Conservation (phyloP, 2,113 vertebrate genomes). For the Phoenicopterus ruber region DNA sequence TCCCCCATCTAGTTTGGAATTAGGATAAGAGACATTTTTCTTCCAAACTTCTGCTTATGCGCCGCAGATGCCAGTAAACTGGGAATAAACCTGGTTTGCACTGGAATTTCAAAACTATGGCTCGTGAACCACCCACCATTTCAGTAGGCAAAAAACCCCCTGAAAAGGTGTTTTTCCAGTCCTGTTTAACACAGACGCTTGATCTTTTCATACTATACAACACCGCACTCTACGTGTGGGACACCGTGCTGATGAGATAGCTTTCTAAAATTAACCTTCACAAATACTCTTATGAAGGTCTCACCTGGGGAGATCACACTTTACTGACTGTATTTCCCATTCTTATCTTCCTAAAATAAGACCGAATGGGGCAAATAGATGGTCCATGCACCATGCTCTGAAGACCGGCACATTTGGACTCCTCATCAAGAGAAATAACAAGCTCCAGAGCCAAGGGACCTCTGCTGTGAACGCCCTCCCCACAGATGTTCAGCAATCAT, state of each 20-base stretch:
- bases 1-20: neutral
- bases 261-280: neutral
- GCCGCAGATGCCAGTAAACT: neutral
- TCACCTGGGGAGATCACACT: neutral
- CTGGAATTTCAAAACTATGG: neutral
- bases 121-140: neutral
- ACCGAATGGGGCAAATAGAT: neutral
- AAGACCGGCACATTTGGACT: neutral
- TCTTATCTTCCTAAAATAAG: neutral
- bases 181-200: neutral
- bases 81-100: neutral
- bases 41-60: neutral
- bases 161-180: neutral
- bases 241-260: rapidly evolving
- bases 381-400: neutral
- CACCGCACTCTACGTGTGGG: neutral
- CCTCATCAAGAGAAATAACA: neutral
- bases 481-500: constrained; percentile 3
- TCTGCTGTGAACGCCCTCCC: neutral
- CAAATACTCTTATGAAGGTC: neutral
- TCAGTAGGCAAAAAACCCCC: neutral
- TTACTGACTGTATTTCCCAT: neutral
- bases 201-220: neutral
- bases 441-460: neutral
- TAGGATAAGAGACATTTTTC: neutral